Base-by-base conservation (phyloP, 2,797 vertebrate species). In the Novumbra hubbsi region DNA sequence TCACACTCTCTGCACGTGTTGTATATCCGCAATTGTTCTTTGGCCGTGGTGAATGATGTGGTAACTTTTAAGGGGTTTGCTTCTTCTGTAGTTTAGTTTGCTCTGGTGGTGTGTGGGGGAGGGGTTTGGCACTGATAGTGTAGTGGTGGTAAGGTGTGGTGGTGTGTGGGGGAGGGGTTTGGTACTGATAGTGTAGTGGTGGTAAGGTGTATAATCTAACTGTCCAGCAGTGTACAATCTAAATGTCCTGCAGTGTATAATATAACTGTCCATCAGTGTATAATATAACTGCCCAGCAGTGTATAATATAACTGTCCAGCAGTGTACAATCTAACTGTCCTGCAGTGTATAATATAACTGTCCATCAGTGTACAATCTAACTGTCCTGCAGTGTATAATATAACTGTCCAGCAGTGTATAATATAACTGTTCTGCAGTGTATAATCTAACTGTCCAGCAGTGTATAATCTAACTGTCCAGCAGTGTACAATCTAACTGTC, bases 1-100 rank as follows among this genome's bases (percentile, higher is more conserved):
- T 88, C 93, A 91, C 91, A 88, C 93, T 93, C 93, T 92, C 78
- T 83, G 86, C 88, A 89, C 92, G 90, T 90, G 92, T 87, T 91
- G 94, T 91, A 94, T 93, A 93, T 75, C 69, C 60, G 30, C 50
- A 21, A 3, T 73, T 73, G 78, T 67, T 78, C 63, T n/a, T 57
- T 24, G 41, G n/a, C 60, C 28, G 60, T 63, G 70, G 75, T 85
- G 69, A 83, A 77, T 77, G 81, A 85, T 85, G 76, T 74, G 28
- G 55, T 50, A 75, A 73, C 72, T 62, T n/a, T 62, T 2, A 28
- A 67, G 49, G 64, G 34, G 57, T 49, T 55, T 21, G 52, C 52
- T 2, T 55, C 19, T 8, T 72, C 72, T 32, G 34, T 73, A 74
- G 71, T 60, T 28, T 66, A 71, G 70, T 24, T 71, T 72, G 76